Conservation (phyloP, 2,113 vertebrate species). For the Lichenostomus cassidix region DNA sequence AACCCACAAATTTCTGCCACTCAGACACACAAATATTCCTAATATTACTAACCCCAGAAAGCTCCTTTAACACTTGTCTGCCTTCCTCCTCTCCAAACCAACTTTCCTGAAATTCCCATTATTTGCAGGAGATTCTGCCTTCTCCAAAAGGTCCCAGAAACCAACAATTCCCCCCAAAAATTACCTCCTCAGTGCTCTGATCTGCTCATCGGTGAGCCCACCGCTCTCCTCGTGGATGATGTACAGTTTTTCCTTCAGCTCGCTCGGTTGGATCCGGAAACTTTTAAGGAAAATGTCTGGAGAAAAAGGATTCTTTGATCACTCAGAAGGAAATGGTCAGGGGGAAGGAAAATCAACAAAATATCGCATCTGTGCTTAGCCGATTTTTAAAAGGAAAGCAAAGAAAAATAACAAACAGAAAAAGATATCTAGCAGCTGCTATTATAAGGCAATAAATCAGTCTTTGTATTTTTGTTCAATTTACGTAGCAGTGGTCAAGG, state of each 20-base stretch:
- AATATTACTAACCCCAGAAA: not conserved
- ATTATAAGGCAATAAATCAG: not conserved
- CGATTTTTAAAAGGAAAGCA: not conserved
- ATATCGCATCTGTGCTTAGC: not conserved
- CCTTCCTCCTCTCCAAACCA: not conserved
- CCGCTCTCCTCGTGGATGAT: constrained; percentile 81
- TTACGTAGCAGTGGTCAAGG: not conserved
- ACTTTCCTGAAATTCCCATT: not conserved
- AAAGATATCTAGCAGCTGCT: not conserved
- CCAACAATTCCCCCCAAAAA: not conserved
- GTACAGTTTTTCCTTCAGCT: constrained; percentile 85
- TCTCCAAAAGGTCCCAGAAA: not conserved
- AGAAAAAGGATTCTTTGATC: constrained; percentile 20
- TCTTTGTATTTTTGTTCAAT: not conserved
- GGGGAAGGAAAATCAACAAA: not conserved
- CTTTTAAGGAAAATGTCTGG: constrained; percentile 89
- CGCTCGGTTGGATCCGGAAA: constrained; percentile 77
- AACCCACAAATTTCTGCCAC: not conserved
- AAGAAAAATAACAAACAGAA: not conserved
- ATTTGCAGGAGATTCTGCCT: not conserved
- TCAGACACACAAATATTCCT: not conserved
- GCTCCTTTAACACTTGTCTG: not conserved
- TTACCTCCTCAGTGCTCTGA: constrained; percentile 86
- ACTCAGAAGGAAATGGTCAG: not conserved
- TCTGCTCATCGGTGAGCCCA: constrained; percentile 85